Evolutionary conservation across 2,113 vertebrate genomes (phyloP).

Genomic region (Lamprologus callipterus): DNA sequence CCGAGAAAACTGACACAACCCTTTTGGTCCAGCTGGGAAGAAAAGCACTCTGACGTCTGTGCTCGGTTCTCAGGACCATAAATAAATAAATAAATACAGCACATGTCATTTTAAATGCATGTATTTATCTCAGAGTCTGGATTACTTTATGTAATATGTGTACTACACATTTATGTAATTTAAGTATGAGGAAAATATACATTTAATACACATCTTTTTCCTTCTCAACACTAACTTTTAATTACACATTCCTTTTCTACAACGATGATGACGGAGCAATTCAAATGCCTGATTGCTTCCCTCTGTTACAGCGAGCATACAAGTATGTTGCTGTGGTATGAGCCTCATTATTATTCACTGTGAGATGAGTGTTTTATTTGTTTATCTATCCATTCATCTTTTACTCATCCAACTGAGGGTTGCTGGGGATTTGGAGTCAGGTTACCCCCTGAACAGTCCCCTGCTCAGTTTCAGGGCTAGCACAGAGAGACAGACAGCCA

Average conservation of each 20-base stretch:
- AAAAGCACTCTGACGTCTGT: background rate
- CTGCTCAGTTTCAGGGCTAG: background rate
- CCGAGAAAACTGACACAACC: conserved; percentile 23
- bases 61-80: background rate
- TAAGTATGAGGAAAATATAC: background rate
- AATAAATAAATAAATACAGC: background rate
- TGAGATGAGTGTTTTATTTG: background rate
- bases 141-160: background rate
- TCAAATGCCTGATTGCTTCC: background rate
- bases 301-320: background rate
- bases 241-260: background rate
- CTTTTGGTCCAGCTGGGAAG: background rate
- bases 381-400: background rate
- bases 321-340: background rate
- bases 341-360: background rate
- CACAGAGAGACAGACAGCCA: background rate
- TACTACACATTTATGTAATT: background rate
- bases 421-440: background rate
- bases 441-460: background rate
- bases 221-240: background rate
- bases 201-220: background rate
- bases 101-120: background rate
- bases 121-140: background rate
- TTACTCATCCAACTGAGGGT: background rate
- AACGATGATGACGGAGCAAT: background rate